These are phyloP conservation scores for Alca torda DNA, from an alignment of 2,797 vertebrate genomes.

Conservation along the genomic window DNA sequence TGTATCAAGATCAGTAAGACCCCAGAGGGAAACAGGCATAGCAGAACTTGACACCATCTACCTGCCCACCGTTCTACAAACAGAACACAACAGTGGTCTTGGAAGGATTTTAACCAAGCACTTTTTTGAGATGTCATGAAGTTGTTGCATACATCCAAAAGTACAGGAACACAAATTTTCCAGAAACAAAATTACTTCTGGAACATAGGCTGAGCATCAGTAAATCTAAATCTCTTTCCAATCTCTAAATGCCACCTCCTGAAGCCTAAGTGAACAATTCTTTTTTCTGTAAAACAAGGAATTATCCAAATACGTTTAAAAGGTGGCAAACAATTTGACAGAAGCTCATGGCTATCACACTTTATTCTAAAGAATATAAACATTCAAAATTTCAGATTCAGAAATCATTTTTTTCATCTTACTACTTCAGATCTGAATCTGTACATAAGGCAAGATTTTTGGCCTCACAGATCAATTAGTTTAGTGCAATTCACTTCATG, in stretches of 20 bases:
- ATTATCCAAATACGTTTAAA: not conserved
- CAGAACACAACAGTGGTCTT: not conserved
- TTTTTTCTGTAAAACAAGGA: not conserved
- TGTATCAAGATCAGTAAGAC: not conserved
- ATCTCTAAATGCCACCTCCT: not conserved
- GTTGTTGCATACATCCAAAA: not conserved
- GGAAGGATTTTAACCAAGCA: not conserved
- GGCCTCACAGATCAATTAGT: not conserved
- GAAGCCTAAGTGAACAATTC: not conserved
- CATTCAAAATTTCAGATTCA: not conserved
- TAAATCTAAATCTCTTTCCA: not conserved
- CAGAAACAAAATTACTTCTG: not conserved
- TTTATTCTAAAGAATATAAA: not conserved
- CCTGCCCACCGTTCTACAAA: not conserved
- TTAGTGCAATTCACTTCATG: not conserved
- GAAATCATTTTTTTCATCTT: not conserved
- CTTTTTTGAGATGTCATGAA: not conserved
- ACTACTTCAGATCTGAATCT: not conserved
- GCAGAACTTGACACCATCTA: not conserved
- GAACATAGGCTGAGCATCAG: not conserved
- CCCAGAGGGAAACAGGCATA: not conserved
- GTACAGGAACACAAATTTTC: not conserved
- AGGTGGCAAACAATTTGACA: not conserved
- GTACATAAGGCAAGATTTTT: not conserved
- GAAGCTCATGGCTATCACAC: not conserved